Evolutionary conservation across 2,888 invertebrate species (phyloP).

Genomic region (Fragum whitleyi): DNA sequence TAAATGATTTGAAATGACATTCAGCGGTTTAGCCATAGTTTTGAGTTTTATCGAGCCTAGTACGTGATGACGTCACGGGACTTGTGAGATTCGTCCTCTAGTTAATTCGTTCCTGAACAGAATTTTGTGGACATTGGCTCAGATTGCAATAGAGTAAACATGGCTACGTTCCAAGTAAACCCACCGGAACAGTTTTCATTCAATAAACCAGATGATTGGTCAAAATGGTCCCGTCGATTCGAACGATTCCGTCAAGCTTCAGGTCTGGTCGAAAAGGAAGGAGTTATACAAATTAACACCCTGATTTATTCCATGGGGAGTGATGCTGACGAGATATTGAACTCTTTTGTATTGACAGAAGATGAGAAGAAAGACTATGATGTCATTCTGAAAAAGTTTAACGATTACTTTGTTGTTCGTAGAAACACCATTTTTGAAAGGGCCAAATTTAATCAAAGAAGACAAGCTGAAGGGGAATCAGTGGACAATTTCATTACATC

Average conservation of each 20-base stretch:
- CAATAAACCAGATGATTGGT: neutral
- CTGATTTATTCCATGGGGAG: conserved; percentile 36
- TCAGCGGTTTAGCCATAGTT: neutral
- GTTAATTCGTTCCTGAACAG: neutral
- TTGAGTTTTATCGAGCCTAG: neutral
- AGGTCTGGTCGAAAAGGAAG: neutral
- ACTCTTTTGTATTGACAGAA: conserved; percentile 25
- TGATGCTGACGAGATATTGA: conserved; percentile 35
- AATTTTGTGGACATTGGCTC: neutral
- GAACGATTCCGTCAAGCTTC: neutral
- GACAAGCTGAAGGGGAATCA: conserved; percentile 31
- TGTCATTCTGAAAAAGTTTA: conserved; percentile 25
- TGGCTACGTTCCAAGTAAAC: conserved; percentile 8
- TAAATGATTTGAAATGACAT: neutral
- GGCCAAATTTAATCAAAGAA: conserved; percentile 48
- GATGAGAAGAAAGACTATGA: conserved; percentile 31
- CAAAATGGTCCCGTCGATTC: conserved; percentile 1
- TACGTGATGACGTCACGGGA: neutral
- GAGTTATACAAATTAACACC: conserved; percentile 8
- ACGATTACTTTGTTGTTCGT: conserved; percentile 11
- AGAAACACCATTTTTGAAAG: conserved; percentile 43
- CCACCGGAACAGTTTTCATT: conserved; percentile 1
- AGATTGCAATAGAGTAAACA: neutral
- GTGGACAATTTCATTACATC: conserved; percentile 35
- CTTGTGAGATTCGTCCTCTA: neutral